phyloP scores from a whole-genome alignment of 2,113 vertebrate genomes.

The Aramus guarauna region DNA sequence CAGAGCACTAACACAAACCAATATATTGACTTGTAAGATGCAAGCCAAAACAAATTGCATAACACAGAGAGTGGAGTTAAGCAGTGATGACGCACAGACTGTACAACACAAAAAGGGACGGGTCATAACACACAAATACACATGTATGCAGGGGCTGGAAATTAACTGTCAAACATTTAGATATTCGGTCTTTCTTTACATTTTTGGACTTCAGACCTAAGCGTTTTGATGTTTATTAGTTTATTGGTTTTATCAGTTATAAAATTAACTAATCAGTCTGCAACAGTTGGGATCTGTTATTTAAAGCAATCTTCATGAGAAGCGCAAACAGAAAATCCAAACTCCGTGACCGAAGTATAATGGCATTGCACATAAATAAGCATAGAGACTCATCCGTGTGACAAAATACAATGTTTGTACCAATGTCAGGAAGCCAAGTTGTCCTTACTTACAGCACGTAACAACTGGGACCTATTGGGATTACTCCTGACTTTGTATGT shows the following conservation, averaged over 20 bases:
- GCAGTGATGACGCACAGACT: background rate
- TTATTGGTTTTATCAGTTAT: background rate
- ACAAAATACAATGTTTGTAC: background rate
- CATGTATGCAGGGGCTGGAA: background rate
- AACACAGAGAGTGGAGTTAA: background rate
- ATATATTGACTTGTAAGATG: constrained; percentile 30
- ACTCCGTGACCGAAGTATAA: background rate
- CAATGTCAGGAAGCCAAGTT: background rate
- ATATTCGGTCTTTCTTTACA: background rate
- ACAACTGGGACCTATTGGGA: background rate
- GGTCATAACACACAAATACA: background rate
- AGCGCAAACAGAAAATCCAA: background rate
- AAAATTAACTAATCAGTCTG: background rate
- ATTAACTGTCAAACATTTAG: background rate
- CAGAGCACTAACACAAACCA: background rate
- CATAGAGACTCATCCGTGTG: background rate
- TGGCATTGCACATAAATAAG: background rate
- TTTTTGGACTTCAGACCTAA: background rate
- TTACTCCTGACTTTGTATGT: background rate
- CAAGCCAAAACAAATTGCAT: background rate
- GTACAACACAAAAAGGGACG: background rate
- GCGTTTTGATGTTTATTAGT: constrained; percentile 11
- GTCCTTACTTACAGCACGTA: background rate
- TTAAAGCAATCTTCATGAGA: background rate
- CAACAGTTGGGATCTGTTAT: background rate